These are phyloP conservation scores for Nestor notabilis DNA, from an alignment of 2,113 vertebrate species.

Conservation along the genomic window DNA sequence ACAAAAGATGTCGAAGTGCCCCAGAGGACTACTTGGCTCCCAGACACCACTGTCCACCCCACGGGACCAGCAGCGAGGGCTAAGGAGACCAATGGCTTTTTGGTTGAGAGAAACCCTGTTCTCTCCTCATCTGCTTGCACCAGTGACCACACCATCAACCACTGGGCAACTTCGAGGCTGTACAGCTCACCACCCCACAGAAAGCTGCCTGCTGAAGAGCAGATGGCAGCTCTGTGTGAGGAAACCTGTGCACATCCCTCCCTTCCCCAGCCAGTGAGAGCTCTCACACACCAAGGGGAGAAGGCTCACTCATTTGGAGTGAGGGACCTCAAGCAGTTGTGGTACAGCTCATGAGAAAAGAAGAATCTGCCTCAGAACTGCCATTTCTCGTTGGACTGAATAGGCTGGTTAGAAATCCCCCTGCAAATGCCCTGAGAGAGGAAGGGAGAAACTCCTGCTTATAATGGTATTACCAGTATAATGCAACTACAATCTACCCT, in stretches of 20 bases:
- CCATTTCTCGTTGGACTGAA: not conserved
- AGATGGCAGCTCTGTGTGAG: rapidly evolving
- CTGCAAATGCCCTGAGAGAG: not conserved
- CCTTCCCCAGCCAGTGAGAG: not conserved
- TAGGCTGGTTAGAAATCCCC: not conserved
- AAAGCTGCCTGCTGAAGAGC: not conserved
- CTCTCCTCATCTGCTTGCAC: not conserved
- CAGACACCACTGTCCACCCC: rapidly evolving
- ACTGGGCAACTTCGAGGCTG: not conserved
- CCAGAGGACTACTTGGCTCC: not conserved
- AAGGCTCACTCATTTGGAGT: not conserved
- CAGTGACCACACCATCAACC: not conserved
- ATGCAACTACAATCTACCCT: not conserved
- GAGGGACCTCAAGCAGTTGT: not conserved
- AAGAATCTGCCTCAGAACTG: not conserved
- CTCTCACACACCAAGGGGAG: not conserved
- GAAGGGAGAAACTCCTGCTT: not conserved
- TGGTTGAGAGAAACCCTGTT: not conserved
- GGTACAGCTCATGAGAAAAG: not conserved
- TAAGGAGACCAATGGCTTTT: not conserved
- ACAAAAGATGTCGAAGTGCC: not conserved
- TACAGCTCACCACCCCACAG: not conserved
- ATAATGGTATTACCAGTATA: not conserved
- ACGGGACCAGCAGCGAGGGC: rapidly evolving
- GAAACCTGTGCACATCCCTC: not conserved